Evolutionary conservation across 2,888 invertebrate genomes (phyloP), one percentile per base, ranked within the genome.

Genomic region (Scotopteryx bipunctaria): DNA sequence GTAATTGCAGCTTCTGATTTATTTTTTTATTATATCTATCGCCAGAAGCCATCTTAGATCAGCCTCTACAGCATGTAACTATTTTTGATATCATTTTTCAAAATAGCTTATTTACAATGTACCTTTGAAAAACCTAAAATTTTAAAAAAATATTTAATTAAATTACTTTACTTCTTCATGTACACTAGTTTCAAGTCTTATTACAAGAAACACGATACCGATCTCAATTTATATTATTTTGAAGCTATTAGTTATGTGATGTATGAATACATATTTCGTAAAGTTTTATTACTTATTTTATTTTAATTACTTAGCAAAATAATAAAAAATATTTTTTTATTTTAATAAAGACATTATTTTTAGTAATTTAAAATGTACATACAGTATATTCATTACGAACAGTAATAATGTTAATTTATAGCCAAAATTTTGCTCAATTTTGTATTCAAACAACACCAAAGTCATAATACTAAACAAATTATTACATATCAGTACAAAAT

Each of bases 351-450:
- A 89, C 86, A 79, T 83, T 84, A 81, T 83, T 84, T 46, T 85
- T 73, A 74, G 67, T 76, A 72, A 80, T 73, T 68, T 71, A 27
- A 62, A 71, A 70, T 84, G 81, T 86, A 82, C 69, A 81, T 86
- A 41, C 84, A 71, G 47, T 51, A 48, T 44, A 44, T 48, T 37
- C 21, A 76, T 77, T 72, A 59, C 69, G 63, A 71, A 58, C 68
- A 64, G 69, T 48, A 55, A 17, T 81, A 76, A 73, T 66, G 61
- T 74, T 84, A 83, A 85, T 86, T 89, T 89, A 86, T 88, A 86
- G 84, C 86, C 86, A 86, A 87, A 82, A 82, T 85, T 85, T 90
- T 89, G 90, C 90, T 89, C 90, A 89, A 90, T 89, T 83, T 81
- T 83, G 74, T 83, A 83, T 85, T 81, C 88, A 88, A 81, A 81